Base-by-base conservation (phyloP, 2,113 vertebrate genomes). In the Falco punctatus region DNA sequence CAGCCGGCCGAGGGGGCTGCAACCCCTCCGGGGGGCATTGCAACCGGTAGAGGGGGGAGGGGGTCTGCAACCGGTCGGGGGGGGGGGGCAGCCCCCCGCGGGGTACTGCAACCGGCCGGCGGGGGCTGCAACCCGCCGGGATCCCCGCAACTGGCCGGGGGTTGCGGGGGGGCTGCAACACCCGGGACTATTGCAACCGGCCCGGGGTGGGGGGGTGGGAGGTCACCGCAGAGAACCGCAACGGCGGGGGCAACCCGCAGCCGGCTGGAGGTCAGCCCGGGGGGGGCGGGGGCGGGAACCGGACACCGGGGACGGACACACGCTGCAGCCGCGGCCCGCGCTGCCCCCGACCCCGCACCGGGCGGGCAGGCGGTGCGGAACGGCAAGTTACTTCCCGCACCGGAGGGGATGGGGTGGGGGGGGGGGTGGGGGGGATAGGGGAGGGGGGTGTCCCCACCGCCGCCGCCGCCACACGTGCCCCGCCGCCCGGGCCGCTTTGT, bases 401-500 rank as follows among this genome's bases (percentile, higher is more conserved):
- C 89, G 73, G 75, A 55, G 79, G 67, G 42, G 65, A 58, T 40
- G 44, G 64, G 49, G 22, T 23, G 65, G 32, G 32, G 33, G 32
- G 28, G n/a, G 19, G n/a, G n/a, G n/a, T n/a, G 8, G 54, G 58
- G 15, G 51, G 22, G 24, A 51, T 23, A 51, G 17, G 28, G 52
- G 35, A 9, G 57, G 67, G 57, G 65, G n/a, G n/a, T 35, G 38
- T 70, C 72, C 52, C 62, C 71, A 86, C 95, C 35, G 35, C 89
- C 61, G 22, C 23, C 64, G 26, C 48, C 97, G 96, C 97, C 93
- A 89, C 96, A 92, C 95, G 95, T 92, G 94, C 97, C 86, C 88
- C 59, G 77, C 65, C 86, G 71, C 38, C 71, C 46, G 54, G 58
- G 85, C 67, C 81, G 72, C 82, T 58, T n/a, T 32, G 69, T 59